Percentiles rank a stretch among this genome's conserved stretches.
phyloP scores from a whole-genome alignment of 2,113 vertebrate genomes.

The Gasterosteus aculeatus region DNA sequence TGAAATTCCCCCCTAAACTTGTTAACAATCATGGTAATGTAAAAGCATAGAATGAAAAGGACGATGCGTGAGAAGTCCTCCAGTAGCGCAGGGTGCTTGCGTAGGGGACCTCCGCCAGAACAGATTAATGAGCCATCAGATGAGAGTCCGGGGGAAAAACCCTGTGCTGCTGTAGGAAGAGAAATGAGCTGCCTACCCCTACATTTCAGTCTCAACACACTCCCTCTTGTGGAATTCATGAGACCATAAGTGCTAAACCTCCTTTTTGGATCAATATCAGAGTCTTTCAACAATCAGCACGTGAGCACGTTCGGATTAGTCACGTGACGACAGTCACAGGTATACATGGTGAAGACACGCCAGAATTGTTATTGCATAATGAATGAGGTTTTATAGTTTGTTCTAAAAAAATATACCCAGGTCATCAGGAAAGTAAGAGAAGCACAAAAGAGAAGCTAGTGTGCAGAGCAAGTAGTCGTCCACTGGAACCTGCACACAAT shows the following conservation, averaged over 20 bases:
- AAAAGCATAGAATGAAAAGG: slow-evolving; percentile 40
- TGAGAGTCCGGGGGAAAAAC: slow-evolving; percentile 71
- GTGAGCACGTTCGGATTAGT: background rate
- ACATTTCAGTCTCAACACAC: slow-evolving; percentile 62
- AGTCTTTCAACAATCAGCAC: slow-evolving; percentile 27
- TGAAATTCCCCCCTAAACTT: slow-evolving; percentile 16
- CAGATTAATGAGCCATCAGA: slow-evolving; percentile 81
- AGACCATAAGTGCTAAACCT: slow-evolving; percentile 54
- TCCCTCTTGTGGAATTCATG: slow-evolving; percentile 75
- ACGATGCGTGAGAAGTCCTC: slow-evolving; percentile 66
- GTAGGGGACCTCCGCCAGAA: slow-evolving; percentile 67
- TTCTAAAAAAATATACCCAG: background rate
- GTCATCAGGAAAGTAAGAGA: slow-evolving; percentile 19
- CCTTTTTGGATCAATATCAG: slow-evolving; percentile 40
- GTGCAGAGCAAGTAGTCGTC: slow-evolving; percentile 20
- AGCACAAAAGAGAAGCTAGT: slow-evolving; percentile 12
- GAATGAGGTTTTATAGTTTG: background rate
- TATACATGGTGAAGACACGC: background rate
- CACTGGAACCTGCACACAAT: slow-evolving; percentile 13
- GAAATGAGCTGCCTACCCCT: slow-evolving; percentile 58
- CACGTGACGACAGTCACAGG: background rate
- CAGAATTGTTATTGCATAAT: background rate
- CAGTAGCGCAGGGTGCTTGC: slow-evolving; percentile 55
- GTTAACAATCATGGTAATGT: slow-evolving; percentile 35
- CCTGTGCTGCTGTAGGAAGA: slow-evolving; percentile 61